Percentiles rank a stretch among this genome's conserved stretches.
Evolutionary conservation across 2,888 invertebrate genomes (phyloP).

Genomic region (Cosmia trapezina): DNA sequence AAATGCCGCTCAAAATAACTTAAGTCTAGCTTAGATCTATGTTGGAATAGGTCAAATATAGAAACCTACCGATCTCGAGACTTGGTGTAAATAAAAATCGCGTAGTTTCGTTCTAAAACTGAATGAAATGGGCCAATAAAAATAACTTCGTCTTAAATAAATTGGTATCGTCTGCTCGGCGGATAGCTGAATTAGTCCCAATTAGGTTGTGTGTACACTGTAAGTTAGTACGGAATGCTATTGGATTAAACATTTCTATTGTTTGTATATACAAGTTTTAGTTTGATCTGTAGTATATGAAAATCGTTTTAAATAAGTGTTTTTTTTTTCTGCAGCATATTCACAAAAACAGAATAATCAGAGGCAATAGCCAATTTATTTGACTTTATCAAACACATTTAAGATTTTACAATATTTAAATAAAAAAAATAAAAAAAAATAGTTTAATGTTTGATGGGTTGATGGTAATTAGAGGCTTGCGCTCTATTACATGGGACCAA

Average conservation of each 20-base stretch:
- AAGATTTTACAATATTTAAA: too few relatives aligned
- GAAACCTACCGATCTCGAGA: constrained; percentile 20
- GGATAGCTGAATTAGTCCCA: constrained; percentile 71
- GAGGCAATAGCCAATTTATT: too few relatives aligned
- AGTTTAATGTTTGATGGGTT: too few relatives aligned
- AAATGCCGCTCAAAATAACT: constrained; percentile 48
- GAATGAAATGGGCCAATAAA: constrained; percentile 75
- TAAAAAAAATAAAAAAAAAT: too few relatives aligned
- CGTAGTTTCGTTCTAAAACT: constrained; percentile 67
- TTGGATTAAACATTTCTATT: constrained; percentile 51
- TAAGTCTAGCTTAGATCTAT: constrained; percentile 30
- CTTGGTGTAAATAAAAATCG: constrained; percentile 66
- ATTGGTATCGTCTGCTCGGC: constrained; percentile 67
- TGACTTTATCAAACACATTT: too few relatives aligned
- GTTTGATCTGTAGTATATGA: not conserved
- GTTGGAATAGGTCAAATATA: constrained; percentile 12
- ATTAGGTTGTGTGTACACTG: constrained; percentile 63
- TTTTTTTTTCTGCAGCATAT: too few relatives aligned
- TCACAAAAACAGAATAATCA: too few relatives aligned
- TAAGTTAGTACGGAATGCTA: constrained; percentile 36
- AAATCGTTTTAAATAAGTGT: not conserved
- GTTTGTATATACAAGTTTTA: not conserved
- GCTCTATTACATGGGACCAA: too few relatives aligned
- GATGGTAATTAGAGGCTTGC: too few relatives aligned
- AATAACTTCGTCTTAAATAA: constrained; percentile 76